These are phyloP conservation scores for Meiosimyza platycephala DNA, from an alignment of 2,888 invertebrate species.

Conservation along the genomic window DNA sequence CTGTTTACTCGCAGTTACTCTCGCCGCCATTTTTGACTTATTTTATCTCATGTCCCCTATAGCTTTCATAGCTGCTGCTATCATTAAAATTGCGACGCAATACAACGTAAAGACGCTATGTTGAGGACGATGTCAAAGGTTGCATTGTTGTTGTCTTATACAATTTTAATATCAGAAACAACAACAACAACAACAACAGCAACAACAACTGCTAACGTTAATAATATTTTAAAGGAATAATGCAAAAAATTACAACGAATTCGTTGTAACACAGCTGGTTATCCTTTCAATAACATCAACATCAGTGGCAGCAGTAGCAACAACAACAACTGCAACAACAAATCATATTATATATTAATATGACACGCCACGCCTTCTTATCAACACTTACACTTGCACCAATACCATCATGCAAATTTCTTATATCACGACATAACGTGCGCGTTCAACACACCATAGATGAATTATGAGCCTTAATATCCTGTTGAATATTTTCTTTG, in stretches of 20 bases:
- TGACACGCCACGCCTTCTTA: neutral
- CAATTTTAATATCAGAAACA: neutral
- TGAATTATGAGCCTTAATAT: slow-evolving; percentile 35
- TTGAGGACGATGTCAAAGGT: neutral
- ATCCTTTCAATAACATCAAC: slow-evolving; percentile 13
- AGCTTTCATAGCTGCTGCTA: no score
- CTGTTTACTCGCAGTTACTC: no score
- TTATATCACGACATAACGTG: slow-evolving; percentile 1
- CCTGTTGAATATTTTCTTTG: slow-evolving; percentile 30
- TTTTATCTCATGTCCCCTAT: neutral
- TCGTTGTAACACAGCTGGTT: slow-evolving; percentile 7
- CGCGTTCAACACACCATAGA: slow-evolving; percentile 16
- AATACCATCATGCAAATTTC: neutral
- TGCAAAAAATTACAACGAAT: slow-evolving; percentile 21
- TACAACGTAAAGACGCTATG: neutral
- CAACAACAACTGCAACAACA: neutral
- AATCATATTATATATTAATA: neutral
- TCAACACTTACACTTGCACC: neutral
- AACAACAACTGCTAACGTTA: no score
- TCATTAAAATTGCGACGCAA: no score
- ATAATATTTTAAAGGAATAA: no score
- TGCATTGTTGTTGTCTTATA: neutral
- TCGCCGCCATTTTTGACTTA: neutral
- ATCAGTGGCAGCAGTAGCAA: neutral
- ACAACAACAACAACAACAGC: no score